Evolutionary conservation across 2,888 invertebrate species (phyloP).

Genomic region (Aspidiotus rigidus): DNA sequence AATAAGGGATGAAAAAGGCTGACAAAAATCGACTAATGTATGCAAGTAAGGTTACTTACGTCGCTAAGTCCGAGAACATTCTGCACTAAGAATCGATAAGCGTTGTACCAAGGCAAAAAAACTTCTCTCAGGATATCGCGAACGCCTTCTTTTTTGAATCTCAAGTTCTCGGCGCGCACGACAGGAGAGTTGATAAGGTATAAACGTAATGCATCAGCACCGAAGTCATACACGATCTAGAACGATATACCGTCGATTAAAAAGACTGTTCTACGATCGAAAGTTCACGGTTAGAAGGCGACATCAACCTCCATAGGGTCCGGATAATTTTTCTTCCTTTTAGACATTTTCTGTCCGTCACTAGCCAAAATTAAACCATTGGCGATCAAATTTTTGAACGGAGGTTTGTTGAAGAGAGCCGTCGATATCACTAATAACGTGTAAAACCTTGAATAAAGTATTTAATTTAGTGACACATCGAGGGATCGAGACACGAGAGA

Average conservation of each 20-base stretch:
- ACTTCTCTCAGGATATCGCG: slow-evolving; percentile 93
- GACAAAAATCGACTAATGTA: background rate
- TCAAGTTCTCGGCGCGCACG: slow-evolving; percentile 89
- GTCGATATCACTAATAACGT: slow-evolving; percentile 95
- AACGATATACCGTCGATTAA: background rate
- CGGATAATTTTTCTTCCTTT: slow-evolving; percentile 96
- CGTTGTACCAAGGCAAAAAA: slow-evolving; percentile 93
- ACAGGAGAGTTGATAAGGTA: slow-evolving; percentile 98
- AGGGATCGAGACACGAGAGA: background rate
- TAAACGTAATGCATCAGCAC: slow-evolving; percentile 90
- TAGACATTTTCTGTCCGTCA: slow-evolving; percentile 99
- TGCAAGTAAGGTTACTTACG: slow-evolving; percentile 13
- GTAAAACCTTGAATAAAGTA: slow-evolving; percentile 58
- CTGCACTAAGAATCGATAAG: slow-evolving; percentile 86
- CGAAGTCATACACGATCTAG: slow-evolving; percentile 73
- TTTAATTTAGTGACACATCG: background rate
- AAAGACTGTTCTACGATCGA: background rate
- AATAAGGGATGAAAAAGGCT: background rate
- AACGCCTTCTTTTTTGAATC: slow-evolving; percentile 96
- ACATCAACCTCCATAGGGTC: slow-evolving; percentile 69
- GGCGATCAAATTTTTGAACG: slow-evolving; percentile 94
- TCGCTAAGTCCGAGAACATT: slow-evolving; percentile 70
- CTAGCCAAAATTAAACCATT: slow-evolving; percentile 92
- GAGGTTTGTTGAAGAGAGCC: slow-evolving; percentile 87
- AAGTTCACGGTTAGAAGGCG: too few relatives aligned